Base-by-base conservation (phyloP, 2,797 vertebrate genomes). In the Takifugu ocellatus region DNA sequence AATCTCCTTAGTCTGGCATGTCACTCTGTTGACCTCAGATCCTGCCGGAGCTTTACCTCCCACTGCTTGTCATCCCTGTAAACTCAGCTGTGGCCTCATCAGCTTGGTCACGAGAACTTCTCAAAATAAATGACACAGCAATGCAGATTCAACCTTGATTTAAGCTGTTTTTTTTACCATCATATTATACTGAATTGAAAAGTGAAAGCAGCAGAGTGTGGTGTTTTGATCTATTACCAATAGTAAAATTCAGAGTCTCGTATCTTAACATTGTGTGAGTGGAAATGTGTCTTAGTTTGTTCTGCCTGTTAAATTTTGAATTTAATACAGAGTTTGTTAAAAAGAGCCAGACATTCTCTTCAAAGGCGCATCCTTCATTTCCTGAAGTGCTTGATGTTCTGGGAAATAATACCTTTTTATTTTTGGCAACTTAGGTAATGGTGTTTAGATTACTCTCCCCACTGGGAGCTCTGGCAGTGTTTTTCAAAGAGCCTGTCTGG, bases 1-100 rank as follows among this genome's bases (percentile, higher is more conserved):
- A 89, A 90, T 87, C 89, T 85, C 75, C 81, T 89, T 88, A 89
- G 84, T 79, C 68, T 88, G 83, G 78, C 87, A 82, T 80, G 86
- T 78, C 75, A 70, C 80, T 63, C 51, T 14, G 45, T 71, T 87
- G 86, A 89, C 81, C 85, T 76, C 70, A 59, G 79, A 54, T 69
- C 77, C 29, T 27, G 76, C 78, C 75, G 73, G 55, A 66, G 72
- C 73, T 81, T 79, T 81, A 64, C 66, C 65, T 74, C 67, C 56
- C 42, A 61, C 62, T 68, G 75, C 54, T 83, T 71, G 78, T 56
- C 62, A 61, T 67, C 74, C 48, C 59, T 71, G 56, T 31, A 61
- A 75, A 56, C 25, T 27, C 50, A 64, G 44, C 59, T 63, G 51
- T 4, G 1, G 49, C 60, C 59, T 61, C 45, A 47, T 42, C 26